Percentiles rank a stretch among this genome's conserved stretches.
These are phyloP conservation scores for Oreohelix idahoensis DNA, from an alignment of 1,140 invertebrate genomes.

Conservation along the genomic window DNA sequence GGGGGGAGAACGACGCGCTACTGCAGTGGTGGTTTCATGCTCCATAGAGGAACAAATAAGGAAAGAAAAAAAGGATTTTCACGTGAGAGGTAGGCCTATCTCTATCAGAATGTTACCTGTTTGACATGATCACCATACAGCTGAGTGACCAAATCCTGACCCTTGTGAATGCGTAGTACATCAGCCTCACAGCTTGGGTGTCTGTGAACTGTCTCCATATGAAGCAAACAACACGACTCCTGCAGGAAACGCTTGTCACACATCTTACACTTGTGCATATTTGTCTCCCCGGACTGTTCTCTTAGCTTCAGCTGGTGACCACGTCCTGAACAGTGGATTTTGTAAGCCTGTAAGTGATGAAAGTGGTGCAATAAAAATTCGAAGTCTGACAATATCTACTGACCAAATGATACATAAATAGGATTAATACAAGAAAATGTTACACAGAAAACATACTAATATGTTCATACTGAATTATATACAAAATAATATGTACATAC, in stretches of 20 bases:
- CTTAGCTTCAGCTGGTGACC: constrained; percentile 56
- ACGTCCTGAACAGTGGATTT: constrained; percentile 57
- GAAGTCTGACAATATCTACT: background rate
- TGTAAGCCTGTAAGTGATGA: constrained; percentile 44
- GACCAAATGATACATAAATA: background rate
- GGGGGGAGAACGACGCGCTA: too few species aligned
- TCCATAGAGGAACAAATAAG: too few species aligned
- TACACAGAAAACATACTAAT: too few species aligned
- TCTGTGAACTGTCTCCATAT: constrained; percentile 62
- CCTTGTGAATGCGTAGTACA: constrained; percentile 51
- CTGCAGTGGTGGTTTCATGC: too few species aligned
- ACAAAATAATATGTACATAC: too few species aligned
- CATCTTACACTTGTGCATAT: constrained; percentile 53
- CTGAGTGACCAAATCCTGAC: constrained; percentile 54
- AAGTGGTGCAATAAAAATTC: background rate
- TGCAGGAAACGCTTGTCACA: constrained; percentile 64
- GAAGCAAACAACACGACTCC: constrained; percentile 61
- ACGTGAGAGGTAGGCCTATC: too few species aligned
- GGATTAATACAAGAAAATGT: too few species aligned
- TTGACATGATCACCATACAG: constrained; percentile 56
- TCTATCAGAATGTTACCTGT: too few species aligned
- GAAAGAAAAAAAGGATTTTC: too few species aligned
- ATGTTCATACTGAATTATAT: too few species aligned
- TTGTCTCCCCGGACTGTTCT: constrained; percentile 40
- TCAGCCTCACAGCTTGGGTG: constrained; percentile 60